Evolutionary conservation across 2,797 vertebrate species (phyloP).

Genomic region (Gambelia wislizenii): DNA sequence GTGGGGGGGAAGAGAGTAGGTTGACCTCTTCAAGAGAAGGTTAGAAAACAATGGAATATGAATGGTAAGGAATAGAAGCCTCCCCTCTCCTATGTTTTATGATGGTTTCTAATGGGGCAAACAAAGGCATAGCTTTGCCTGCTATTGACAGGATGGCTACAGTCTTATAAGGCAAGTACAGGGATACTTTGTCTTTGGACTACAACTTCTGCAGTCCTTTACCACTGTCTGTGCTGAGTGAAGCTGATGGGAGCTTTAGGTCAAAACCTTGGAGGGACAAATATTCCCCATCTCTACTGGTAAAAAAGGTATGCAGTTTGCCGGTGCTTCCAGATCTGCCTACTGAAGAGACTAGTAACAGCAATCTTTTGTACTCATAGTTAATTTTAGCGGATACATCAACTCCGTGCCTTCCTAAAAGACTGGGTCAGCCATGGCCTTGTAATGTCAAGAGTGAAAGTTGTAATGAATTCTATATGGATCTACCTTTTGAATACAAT

Average conservation of each 20-base stretch:
- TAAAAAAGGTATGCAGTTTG: not conserved
- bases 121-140: not conserved
- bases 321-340: not conserved
- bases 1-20: too few relatives aligned
- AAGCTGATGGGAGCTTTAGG: not conserved
- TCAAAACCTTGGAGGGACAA: not conserved
- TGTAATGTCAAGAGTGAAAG: not conserved
- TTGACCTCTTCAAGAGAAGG: not conserved
- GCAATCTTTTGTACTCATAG: too few relatives aligned
- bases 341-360: not conserved
- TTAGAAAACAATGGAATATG: not conserved
- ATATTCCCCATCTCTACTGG: not conserved
- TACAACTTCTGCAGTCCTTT: not conserved
- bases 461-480: not conserved
- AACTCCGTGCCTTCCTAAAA: not conserved
- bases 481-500: not conserved
- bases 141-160: not conserved
- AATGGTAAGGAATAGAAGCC: not conserved
- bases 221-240: not conserved
- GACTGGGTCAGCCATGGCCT: not conserved
- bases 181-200: not conserved
- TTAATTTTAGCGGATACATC: not conserved
- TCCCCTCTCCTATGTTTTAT: not conserved
- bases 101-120: not conserved
- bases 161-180: not conserved